A percentile compares a stretch with the other conserved stretches of the same genome.
These are phyloP conservation scores for Psammodynastes pulverulentus DNA, from an alignment of 2,113 vertebrate genomes.

Conservation along the genomic window DNA sequence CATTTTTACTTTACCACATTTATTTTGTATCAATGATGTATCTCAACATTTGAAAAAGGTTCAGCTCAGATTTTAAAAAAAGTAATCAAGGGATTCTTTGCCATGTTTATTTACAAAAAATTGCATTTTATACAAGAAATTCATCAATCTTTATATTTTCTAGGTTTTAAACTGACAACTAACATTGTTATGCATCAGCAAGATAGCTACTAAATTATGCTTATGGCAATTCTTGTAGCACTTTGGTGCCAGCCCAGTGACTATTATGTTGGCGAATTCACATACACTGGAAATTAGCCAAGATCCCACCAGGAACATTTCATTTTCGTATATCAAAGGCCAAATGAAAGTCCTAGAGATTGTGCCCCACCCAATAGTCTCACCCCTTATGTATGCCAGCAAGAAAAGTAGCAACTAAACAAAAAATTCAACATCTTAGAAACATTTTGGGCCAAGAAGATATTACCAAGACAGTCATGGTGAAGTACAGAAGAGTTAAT, in stretches of 20 bases:
- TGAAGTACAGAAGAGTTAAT: fast-evolving
- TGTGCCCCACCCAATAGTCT: neutral
- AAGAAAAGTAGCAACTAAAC: neutral
- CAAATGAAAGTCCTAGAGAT: neutral
- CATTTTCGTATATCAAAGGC: neutral
- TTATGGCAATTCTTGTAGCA: neutral
- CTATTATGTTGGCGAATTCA: neutral
- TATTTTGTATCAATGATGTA: neutral
- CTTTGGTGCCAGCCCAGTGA: neutral
- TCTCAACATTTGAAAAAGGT: neutral
- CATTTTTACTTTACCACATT: neutral
- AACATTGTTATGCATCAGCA: neutral
- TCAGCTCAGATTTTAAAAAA: neutral
- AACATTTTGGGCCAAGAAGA: neutral
- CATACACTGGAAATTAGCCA: neutral
- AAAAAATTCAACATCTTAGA: neutral
- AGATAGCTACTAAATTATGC: neutral
- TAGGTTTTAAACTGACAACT: neutral
- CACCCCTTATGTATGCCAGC: neutral
- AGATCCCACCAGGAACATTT: neutral
- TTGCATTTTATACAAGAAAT: neutral
- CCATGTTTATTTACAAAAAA: conserved; percentile 28
- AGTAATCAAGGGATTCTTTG: neutral
- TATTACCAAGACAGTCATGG: neutral
- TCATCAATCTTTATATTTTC: neutral